These are phyloP conservation scores for Xylota segnis DNA, from an alignment of 2,888 invertebrate genomes.

Conservation along the genomic window DNA sequence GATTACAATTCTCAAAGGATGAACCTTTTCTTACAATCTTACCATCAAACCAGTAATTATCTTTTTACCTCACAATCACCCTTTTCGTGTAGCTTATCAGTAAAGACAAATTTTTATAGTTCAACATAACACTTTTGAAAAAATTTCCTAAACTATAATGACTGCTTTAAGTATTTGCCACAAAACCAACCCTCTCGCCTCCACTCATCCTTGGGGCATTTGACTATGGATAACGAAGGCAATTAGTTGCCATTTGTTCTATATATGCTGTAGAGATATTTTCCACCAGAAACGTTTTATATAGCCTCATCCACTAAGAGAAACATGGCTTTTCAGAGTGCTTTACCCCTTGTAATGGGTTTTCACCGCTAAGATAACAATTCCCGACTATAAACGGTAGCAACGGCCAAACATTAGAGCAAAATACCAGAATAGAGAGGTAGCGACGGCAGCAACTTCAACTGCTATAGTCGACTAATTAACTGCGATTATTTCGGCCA, in stretches of 20 bases:
- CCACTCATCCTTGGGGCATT: conserved; percentile 64
- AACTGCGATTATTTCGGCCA: conserved; percentile 85
- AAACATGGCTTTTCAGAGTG: conserved; percentile 47
- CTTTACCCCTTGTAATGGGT: conserved; percentile 71
- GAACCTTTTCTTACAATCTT: conserved; percentile 11
- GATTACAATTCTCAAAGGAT: neutral
- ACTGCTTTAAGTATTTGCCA: conserved; percentile 65
- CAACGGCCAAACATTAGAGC: conserved; percentile 69
- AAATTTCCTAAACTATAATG: conserved; percentile 74
- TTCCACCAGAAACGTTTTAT: conserved; percentile 52
- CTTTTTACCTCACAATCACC: conserved; percentile 24
- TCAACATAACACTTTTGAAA: conserved; percentile 62
- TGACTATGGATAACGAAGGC: conserved; percentile 75
- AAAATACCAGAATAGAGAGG: conserved; percentile 51
- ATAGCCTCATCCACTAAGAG: conserved; percentile 59
- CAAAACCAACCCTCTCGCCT: conserved; percentile 51
- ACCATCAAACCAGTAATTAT: conserved; percentile 12
- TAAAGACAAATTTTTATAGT: conserved; percentile 67
- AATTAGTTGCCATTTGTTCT: conserved; percentile 75
- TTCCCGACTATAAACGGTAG: conserved; percentile 75
- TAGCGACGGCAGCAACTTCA: conserved; percentile 52
- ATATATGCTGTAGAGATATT: conserved; percentile 47
- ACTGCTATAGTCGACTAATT: conserved; percentile 82
- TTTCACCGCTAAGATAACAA: conserved; percentile 76
- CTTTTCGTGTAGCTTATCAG: conserved; percentile 46